phyloP scores from a whole-genome alignment of 1,140 invertebrate species.

The Ceratina calcarata region DNA sequence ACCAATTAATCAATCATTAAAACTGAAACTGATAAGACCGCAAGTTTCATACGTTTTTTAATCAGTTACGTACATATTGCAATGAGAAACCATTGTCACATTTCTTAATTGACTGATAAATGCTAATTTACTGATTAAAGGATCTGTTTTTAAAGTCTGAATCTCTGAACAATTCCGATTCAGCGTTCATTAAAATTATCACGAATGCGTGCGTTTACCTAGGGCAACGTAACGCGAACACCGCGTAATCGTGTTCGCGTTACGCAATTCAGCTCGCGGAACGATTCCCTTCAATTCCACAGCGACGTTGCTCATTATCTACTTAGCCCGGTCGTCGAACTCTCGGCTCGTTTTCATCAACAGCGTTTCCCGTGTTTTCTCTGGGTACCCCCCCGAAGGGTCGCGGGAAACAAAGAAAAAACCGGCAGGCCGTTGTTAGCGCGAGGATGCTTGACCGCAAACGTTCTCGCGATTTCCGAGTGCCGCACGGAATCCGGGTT shows the following conservation, averaged over 20 bases:
- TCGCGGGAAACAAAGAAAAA: neutral
- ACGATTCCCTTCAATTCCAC: conserved; percentile 57
- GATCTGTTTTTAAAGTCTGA: no score
- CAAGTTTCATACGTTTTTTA: no score
- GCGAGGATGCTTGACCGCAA: conserved; percentile 44
- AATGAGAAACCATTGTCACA: no score
- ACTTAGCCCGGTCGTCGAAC: conserved; percentile 60
- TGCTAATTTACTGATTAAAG: no score
- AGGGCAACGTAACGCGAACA: conserved; percentile 16
- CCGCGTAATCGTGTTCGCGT: conserved; percentile 31
- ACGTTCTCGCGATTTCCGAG: conserved; percentile 5
- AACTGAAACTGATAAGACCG: no score
- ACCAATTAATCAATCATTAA: no score
- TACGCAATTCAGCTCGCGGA: conserved; percentile 55
- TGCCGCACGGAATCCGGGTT: conserved; percentile 57
- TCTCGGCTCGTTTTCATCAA: conserved; percentile 3
- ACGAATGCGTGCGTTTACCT: conserved; percentile 22
- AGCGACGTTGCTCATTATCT: conserved; percentile 51
- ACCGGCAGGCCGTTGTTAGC: conserved; percentile 22
- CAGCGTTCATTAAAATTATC: neutral
- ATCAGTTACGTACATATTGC: no score
- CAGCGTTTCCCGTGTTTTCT: neutral
- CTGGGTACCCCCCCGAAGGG: no score
- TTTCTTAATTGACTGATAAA: no score
- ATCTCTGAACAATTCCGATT: no score